phyloP scores from a whole-genome alignment of 2,888 invertebrate genomes.

The Pterostichus niger region DNA sequence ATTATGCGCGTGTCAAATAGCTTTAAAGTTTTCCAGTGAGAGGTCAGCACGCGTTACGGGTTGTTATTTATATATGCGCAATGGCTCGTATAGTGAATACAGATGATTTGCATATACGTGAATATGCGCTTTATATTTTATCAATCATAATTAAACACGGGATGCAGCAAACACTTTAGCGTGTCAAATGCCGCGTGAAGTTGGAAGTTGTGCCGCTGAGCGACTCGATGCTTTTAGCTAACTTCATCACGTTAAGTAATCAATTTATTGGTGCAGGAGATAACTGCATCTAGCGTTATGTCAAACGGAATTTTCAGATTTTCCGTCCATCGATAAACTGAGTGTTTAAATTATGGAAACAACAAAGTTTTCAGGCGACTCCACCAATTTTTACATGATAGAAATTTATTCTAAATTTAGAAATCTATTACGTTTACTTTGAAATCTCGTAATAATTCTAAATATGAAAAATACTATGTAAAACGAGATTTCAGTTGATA shows the following conservation, averaged over 20 bases:
- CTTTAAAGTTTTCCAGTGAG: slow-evolving; percentile 29
- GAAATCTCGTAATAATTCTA: no score
- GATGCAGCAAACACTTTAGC: slow-evolving; percentile 42
- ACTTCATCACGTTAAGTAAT: slow-evolving; percentile 39
- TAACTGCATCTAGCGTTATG: slow-evolving; percentile 34
- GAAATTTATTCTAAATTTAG: no score
- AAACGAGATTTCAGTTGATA: no score
- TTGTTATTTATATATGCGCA: not conserved
- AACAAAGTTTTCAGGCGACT: no score
- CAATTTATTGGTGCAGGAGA: slow-evolving; percentile 48
- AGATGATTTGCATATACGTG: slow-evolving; percentile 55
- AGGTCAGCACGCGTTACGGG: not conserved
- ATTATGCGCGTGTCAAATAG: slow-evolving; percentile 56
- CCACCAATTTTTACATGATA: no score
- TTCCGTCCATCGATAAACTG: not conserved
- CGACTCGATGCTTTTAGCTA: slow-evolving; percentile 43
- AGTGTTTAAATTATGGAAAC: not conserved
- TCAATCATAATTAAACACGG: slow-evolving; percentile 62
- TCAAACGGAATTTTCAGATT: slow-evolving; percentile 33
- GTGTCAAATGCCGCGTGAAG: slow-evolving; percentile 54
- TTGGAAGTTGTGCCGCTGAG: slow-evolving; percentile 11
- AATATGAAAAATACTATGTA: no score
- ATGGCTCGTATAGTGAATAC: not conserved
- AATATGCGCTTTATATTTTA: slow-evolving; percentile 54
- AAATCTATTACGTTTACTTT: no score